Percentiles rank a stretch among this genome's conserved stretches.
phyloP scores from a whole-genome alignment of 2,113 vertebrate species.

The Sialia sialis region DNA sequence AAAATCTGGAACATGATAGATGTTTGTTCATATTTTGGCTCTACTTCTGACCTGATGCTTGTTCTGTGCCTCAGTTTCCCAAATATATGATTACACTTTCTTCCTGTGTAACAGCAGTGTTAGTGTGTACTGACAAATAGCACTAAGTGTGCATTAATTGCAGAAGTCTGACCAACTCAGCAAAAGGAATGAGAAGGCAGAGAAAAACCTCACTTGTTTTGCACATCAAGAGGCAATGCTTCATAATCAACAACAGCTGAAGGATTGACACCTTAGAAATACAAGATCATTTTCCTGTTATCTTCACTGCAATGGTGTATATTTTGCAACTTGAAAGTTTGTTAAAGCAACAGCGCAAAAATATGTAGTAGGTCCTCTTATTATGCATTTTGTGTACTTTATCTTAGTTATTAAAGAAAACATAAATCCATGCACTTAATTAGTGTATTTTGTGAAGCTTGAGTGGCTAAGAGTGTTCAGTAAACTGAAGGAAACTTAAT shows the following conservation, averaged over 20 bases:
- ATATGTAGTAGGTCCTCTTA: background rate
- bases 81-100: background rate
- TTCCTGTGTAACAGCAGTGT: background rate
- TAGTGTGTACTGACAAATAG: background rate
- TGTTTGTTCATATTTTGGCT: background rate
- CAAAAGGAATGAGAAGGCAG: background rate
- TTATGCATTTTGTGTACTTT: background rate
- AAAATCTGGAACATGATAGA: background rate
- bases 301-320: background rate
- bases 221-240: background rate
- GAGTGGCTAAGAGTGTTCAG: background rate
- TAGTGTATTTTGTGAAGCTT: background rate
- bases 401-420: background rate
- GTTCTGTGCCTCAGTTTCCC: background rate
- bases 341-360: background rate
- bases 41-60: background rate
- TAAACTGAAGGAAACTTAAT: background rate
- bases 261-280: background rate
- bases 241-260: background rate
- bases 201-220: background rate
- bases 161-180: background rate
- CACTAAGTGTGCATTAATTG: background rate
- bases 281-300: background rate
- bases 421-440: background rate
- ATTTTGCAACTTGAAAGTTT: background rate